Evolutionary conservation across 2,888 invertebrate species (phyloP), one percentile per base, ranked within the genome.

Genomic region (Synergus itoensis): DNA sequence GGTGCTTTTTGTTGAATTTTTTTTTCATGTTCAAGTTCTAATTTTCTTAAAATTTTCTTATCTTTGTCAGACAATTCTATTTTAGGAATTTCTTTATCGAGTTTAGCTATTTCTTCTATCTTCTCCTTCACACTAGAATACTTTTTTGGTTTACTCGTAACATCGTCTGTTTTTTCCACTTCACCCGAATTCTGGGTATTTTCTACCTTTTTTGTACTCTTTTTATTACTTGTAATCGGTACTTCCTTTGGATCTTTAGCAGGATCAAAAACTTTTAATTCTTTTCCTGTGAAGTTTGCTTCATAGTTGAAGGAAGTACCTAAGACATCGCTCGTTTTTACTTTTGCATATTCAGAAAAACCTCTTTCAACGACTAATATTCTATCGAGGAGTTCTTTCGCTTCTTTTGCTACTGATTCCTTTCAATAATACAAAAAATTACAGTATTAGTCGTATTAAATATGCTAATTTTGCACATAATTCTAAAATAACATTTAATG

Each of bases 341-440:
- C 89, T 82, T 91, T 91, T 28, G 94, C 87, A 86, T 95, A 96
- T 84, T 95, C 94, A 83, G 93, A 93, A 65, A 97, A 90, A 43
- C 97, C 97, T 86, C 95, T 94, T 63, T 94, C 93, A 28, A 97
- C 96, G 67, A 96, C 95, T 85, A 94, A 93, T 7, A 95, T 93
- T 86, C 96, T 93, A 86, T 96, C 95, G 3, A 94, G 86, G 5
- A 93, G 92, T 87, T 96, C 95, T 82, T 92, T 93, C 1, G 95
- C 84, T 36, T 94, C 93, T 69, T 92, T 89, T 76, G 90, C 88
- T 16, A 94, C 60, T 81, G 92, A 90, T 82, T 91, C 91, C 84
- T 93, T 77, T 78, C 92, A 73, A 67, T 11, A 69, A 43, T 69
- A 45, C n/a, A 21, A 41, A 5, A 18, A 28, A 14, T 69, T 36